Base-by-base conservation (phyloP, 2,797 vertebrate species). In the Sebastes matsubarae region DNA sequence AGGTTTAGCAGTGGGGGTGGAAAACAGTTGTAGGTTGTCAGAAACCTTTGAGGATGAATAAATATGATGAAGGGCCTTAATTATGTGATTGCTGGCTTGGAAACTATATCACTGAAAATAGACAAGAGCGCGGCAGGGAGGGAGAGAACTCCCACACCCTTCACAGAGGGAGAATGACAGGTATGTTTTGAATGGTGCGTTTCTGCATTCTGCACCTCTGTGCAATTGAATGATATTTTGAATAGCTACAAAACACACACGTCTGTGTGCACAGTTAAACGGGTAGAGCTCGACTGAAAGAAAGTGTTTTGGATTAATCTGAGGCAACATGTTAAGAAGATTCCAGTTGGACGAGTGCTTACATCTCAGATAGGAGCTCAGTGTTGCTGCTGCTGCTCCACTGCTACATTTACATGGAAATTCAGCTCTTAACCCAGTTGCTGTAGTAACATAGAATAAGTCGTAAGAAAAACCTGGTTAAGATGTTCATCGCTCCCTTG, bases 1-100 rank as follows among this genome's bases (percentile, higher is more conserved):
- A 88, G 84, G 90, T 92, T 94, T 93, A 94, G 85, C 89, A 78
- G 78, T 87, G 92, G 87, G 90, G 92, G 89, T 88, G 91, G 81
- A 87, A 92, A 92, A 91, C 89, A 91, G 92, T 94, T 94, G 91
- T 89, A 88, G 89, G 92, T 91, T 94, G 93, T 94, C 94, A 94
- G 85, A 88, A 93, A 93, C 75, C 87, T 92, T 93, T 92, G 88
- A 92, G 85, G 89, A 93, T 94, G 90, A 92, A 93, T 94, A 92
- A 92, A 94, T 94, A 91, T 92, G 90, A 94, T 93, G 89, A 92
- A 93, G 91, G 90, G 87, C 89, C 89, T 92, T 93, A 94, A 95
- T 94, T 94, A 94, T 85, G 88, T 92, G 90, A 95, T 93, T 94
- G 91, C 92, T 90, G 87, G 90, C 92, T 93, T 94, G 88, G 88